A percentile compares a stretch with the other conserved stretches of the same genome.
phyloP scores from a whole-genome alignment of 2,113 vertebrate species.

The Apodemus speciosus region DNA sequence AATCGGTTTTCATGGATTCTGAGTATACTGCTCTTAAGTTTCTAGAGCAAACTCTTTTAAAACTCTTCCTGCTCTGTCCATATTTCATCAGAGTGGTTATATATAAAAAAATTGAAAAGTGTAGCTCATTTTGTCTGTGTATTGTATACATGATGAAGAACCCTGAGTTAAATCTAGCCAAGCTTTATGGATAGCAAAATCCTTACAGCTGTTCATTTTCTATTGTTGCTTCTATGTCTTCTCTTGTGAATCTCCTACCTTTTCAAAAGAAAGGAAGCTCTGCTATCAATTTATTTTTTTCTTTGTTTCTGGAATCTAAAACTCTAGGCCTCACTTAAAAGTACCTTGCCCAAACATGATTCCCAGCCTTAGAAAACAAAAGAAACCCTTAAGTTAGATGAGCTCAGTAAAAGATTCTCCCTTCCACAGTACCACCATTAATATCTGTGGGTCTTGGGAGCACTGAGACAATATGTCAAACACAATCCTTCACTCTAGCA shows the following conservation, averaged over 20 bases:
- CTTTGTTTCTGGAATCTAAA: neutral
- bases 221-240: neutral
- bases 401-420: neutral
- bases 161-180: neutral
- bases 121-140: neutral
- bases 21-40: neutral
- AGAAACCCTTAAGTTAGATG: neutral
- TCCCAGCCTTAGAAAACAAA: neutral
- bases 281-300: neutral
- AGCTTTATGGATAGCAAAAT: neutral
- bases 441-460: neutral
- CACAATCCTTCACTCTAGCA: neutral
- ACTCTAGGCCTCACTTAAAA: neutral
- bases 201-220: neutral
- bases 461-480: neutral
- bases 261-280: neutral
- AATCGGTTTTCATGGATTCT: neutral
- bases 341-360: neutral
- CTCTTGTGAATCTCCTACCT: neutral
- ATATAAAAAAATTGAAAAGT: neutral
- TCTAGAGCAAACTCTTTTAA: neutral
- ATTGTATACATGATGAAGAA: neutral
- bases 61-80: neutral
- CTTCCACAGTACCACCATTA: neutral
- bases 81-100: neutral